Conservation (phyloP, 2,113 vertebrate genomes). For the Leptosomus discolor region DNA sequence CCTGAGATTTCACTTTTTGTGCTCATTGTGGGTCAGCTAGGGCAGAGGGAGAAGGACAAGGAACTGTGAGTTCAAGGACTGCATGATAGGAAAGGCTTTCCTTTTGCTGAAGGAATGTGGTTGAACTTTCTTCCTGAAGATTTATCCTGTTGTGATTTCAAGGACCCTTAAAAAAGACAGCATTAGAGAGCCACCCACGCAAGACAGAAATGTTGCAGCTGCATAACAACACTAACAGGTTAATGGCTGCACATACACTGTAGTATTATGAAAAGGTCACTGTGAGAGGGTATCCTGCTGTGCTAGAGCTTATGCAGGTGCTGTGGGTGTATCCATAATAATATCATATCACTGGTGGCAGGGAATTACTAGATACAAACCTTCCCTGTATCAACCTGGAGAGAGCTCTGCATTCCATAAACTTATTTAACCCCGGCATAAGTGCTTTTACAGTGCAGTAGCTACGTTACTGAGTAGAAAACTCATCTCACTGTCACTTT, state of each 20-base stretch:
- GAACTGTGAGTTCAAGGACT: conserved; percentile 61
- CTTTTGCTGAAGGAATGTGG: conserved; percentile 59
- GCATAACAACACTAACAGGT: neutral
- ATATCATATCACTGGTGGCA: conserved; percentile 6
- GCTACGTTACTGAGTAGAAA: neutral
- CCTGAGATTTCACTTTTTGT: conserved; percentile 30
- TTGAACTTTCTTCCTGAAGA: conserved; percentile 58
- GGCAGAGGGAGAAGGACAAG: neutral
- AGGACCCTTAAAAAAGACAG: conserved; percentile 51
- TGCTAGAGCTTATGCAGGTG: conserved; percentile 29
- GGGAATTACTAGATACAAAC: conserved; percentile 11
- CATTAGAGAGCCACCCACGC: conserved; percentile 37
- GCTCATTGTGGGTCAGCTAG: conserved; percentile 9
- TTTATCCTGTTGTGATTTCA: conserved; percentile 73
- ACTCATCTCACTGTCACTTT: neutral
- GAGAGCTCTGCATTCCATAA: conserved; percentile 27
- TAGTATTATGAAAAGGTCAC: conserved; percentile 29
- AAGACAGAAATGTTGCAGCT: conserved; percentile 61
- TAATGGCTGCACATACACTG: neutral
- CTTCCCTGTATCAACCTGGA: neutral
- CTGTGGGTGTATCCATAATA: conserved; percentile 1
- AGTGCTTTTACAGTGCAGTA: neutral
- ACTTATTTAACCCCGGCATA: neutral
- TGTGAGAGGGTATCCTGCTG: conserved; percentile 19
- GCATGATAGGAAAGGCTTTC: conserved; percentile 19